Base-by-base conservation (phyloP, 2,113 vertebrate species). In the Edolisoma coerulescens region DNA sequence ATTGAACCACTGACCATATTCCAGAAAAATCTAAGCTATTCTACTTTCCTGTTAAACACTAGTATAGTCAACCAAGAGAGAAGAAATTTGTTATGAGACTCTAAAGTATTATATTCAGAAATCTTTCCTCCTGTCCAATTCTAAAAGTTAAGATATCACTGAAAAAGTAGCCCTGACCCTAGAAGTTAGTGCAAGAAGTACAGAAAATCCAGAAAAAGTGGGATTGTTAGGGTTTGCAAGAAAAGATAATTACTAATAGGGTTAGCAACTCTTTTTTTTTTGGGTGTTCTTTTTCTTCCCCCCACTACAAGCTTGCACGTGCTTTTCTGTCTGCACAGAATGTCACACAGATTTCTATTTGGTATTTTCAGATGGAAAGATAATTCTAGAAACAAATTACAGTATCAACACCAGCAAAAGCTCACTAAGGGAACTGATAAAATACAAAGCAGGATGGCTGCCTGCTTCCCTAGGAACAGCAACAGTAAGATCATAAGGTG, bases 361-460 rank as follows among this genome's bases (percentile, higher is more conserved):
- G 7, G 23, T 70, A 84, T 57, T 89, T 90, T 67, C 33, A 90
- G 30, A 41, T 9, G 3, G 39, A 82, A 85, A 78, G 24, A 15
- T 32, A 89, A 63, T 45, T 87, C 42, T 49, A 75, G 26, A 85
- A 95, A 52, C 14, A 20, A 44, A 30, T 32, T 41, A 68, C 24
- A 56, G 9, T 44, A 80, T 33, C 39, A 75, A 35, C 16, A 59
- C 11, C 28, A 78, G 73, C 47, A 87, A 53, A 56, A 89, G 9
- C 59, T 74, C 0, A 0, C 68, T 52, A 56, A 44, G 13, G 26
- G 11, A 89, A 64, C 13, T 9, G 13, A 52, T n/a, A 52, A 79
- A 68, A 79, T 22, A 79, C 27, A 52, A 81, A 80, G 39, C 44
- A 86, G 63, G 42, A 69, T 30, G 19, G 49, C 24, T 44, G 35